phyloP scores from a whole-genome alignment of 2,113 vertebrate species.

The Hoplias malabaricus region DNA sequence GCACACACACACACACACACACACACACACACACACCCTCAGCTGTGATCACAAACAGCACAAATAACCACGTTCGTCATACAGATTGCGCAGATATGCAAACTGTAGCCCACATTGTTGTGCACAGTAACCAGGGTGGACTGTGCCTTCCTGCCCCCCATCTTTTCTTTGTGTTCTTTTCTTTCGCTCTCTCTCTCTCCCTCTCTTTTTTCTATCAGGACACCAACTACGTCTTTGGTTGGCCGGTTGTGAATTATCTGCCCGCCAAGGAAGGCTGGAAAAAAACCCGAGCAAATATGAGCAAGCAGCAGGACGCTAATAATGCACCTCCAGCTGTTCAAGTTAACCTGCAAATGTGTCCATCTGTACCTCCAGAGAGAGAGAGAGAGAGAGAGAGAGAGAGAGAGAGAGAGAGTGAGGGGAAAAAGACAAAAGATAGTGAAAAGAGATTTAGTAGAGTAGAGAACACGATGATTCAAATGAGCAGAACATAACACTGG shows the following conservation, averaged over 20 bases:
- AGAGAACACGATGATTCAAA: constrained; percentile 47
- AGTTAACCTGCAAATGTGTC: constrained; percentile 99
- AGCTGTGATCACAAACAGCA: constrained; percentile 43
- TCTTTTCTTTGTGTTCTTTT: not conserved
- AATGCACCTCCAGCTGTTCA: constrained; percentile 99
- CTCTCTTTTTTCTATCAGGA: constrained; percentile 41
- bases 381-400: constrained; percentile 71
- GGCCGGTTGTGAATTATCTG: constrained; percentile 87
- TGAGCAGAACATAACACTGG: constrained; percentile 4
- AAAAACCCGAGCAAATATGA: constrained; percentile 92
- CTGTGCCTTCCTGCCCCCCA: not conserved
- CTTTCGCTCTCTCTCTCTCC: constrained; percentile 9
- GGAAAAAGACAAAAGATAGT: constrained; percentile 56
- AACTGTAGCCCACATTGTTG: constrained; percentile 12
- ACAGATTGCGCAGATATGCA: constrained; percentile 23
- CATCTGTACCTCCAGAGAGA: constrained; percentile 95
- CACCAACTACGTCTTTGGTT: constrained; percentile 78
- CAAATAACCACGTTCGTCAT: not conserved
- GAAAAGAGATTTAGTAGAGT: constrained; percentile 52
- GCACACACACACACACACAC: constrained; percentile 23
- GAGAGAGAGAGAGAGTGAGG: constrained; percentile 33
- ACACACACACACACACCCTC: constrained; percentile 29
- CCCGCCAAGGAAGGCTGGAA: constrained; percentile 76
- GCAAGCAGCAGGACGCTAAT: constrained; percentile 98
- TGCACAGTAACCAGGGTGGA: not conserved